Evolutionary conservation across 2,888 invertebrate species (phyloP).

Genomic region (Caenorhabditis sp.): DNA sequence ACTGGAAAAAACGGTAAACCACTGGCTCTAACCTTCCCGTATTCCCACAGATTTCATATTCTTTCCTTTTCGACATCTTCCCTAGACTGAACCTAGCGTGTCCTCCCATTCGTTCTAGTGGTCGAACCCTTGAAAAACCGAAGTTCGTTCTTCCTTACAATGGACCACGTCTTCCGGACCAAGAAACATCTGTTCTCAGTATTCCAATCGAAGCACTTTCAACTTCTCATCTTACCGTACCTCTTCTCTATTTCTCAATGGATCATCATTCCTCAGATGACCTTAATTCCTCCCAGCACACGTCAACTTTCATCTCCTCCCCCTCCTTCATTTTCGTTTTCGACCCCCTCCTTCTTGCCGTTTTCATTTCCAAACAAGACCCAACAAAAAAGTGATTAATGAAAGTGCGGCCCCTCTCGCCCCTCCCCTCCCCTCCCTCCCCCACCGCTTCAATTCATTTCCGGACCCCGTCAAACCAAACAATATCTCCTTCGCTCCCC

Average conservation of each 20-base stretch:
- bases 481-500: constrained; percentile 6
- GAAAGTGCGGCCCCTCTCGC: constrained; percentile 29
- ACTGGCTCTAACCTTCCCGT: too few species aligned
- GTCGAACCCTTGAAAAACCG: too few species aligned
- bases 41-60: too few species aligned
- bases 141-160: too few species aligned
- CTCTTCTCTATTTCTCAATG: background rate
- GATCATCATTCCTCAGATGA: background rate
- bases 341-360: background rate
- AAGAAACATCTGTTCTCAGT: too few species aligned
- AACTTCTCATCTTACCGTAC: too few species aligned
- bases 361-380: constrained; percentile 8
- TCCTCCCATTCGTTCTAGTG: too few species aligned
- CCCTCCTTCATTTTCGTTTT: background rate
- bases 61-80: background rate
- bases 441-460: constrained; percentile 15
- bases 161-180: too few species aligned
- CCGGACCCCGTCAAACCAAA: constrained; percentile 4
- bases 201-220: too few species aligned
- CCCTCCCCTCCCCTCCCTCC: background rate
- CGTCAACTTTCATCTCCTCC: background rate
- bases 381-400: constrained; percentile 51
- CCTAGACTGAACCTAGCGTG: too few species aligned
- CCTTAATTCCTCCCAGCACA: background rate
- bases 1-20: too few species aligned